Base-by-base conservation (phyloP, 35 echinoderm and acorn worm species). In the Lytechinus variegatus region DNA sequence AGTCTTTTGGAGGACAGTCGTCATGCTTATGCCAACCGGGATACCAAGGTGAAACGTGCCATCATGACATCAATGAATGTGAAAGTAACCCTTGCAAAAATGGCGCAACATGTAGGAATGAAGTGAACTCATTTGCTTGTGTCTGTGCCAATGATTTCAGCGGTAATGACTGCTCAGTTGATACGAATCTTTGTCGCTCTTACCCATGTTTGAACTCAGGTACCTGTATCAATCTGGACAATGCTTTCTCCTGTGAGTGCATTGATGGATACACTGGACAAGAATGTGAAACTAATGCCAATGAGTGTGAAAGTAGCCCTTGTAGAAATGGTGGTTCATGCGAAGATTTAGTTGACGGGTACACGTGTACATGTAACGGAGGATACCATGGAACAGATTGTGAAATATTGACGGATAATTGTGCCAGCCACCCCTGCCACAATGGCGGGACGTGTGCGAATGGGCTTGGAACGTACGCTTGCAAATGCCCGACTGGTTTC, bases 81-180 rank as follows among this genome's bases (percentile, higher is more conserved):
- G 89, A 61, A 6, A 97, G 95, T 86, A 86, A 95, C 54, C 97
- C 97, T 86, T 98, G 97, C 58, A 28, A 54, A 21, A 98, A 98
- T 94, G 95, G 57, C 33, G 97, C 95, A 66, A 97, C 93, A 9
- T 98, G 97, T 91, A 93, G 19, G 10, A 79, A 98, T 87, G 28
- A 56, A 4, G 9, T 60, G 53, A 95, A 95, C 89, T 54, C 95
- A 10, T 97, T 92, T 86, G 14, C 6, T 10, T 98, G 97, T 60
- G 27, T 87, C 86, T 98, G 97, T 60, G 4, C 94, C 19, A 53
- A 54, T 5, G 95, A 91, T 24, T 97, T 95, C 93, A 95, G 52
- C 54, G 95, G 96, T 57, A 56, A 53, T 44, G 96, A 95, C 53
- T 98, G 97, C 95, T 28, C 95, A 44, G 92, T 93, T 10, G 92